phyloP scores from a whole-genome alignment of 1,140 invertebrate genomes.

The Atta colombica region DNA sequence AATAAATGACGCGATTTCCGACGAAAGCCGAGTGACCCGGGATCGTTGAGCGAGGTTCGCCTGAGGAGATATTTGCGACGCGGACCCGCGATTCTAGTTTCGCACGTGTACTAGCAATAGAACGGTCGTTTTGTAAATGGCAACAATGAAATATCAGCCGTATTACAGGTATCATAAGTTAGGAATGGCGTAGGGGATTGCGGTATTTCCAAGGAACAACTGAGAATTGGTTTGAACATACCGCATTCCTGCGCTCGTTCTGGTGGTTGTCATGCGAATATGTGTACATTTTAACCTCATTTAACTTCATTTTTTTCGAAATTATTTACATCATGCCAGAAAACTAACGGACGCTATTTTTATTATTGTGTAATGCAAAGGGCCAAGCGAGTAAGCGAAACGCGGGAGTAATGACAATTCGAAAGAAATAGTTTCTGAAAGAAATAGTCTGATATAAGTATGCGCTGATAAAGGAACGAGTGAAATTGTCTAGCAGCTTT shows the following conservation, averaged over 20 bases:
- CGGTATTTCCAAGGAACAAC: constrained; percentile 71
- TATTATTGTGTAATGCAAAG: neutral
- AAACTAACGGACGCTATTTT: neutral
- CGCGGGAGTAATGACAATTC: neutral
- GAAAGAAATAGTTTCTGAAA: constrained; percentile 21
- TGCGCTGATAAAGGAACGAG: constrained; percentile 9
- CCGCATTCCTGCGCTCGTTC: constrained; percentile 66
- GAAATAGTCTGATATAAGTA: neutral
- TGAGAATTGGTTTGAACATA: constrained; percentile 70
- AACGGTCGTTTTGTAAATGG: constrained; percentile 65
- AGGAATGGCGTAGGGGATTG: constrained; percentile 51
- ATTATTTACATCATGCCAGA: constrained; percentile 8
- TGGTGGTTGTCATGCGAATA: constrained; percentile 10
- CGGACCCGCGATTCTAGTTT: constrained; percentile 20
- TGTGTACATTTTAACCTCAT: constrained; percentile 42
- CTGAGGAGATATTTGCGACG: constrained; percentile 4
- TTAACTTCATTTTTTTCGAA: constrained; percentile 14
- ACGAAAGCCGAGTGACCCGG: constrained; percentile 29
- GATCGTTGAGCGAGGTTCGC: neutral
- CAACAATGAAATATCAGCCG: constrained; percentile 71
- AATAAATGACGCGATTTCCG: constrained; percentile 49
- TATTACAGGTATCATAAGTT: constrained; percentile 74
- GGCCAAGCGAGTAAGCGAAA: neutral
- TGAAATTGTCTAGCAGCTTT: constrained; percentile 7
- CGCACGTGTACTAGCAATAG: constrained; percentile 8